Evolutionary conservation across 2,888 invertebrate genomes (phyloP).

Genomic region (Andrena dorsata): DNA sequence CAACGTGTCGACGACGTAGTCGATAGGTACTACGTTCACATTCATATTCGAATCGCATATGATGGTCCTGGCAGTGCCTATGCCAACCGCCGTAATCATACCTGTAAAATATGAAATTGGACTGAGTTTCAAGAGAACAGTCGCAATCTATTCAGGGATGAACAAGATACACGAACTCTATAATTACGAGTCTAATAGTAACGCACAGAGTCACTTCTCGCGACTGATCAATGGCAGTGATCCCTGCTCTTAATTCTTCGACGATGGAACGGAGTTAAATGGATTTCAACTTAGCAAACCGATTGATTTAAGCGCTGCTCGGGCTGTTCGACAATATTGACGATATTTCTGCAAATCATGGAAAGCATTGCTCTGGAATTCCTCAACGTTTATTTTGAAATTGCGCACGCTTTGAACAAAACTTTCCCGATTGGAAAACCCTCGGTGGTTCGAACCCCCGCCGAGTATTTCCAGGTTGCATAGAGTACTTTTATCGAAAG

Average conservation of each 20-base stretch:
- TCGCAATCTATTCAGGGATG: background rate
- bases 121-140: background rate
- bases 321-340: background rate
- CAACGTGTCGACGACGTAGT: conserved; percentile 95
- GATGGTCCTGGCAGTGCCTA: conserved; percentile 93
- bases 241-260: background rate
- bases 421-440: too few species aligned
- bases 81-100: conserved; percentile 91
- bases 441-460: too few species aligned
- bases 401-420: too few species aligned
- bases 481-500: background rate
- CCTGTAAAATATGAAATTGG: conserved; percentile 82
- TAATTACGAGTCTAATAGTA: background rate
- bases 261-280: conserved; percentile 4
- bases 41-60: conserved; percentile 90
- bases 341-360: too few species aligned
- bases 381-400: too few species aligned
- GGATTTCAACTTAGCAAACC: background rate
- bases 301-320: background rate
- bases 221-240: background rate
- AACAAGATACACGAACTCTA: background rate
- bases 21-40: conserved; percentile 96
- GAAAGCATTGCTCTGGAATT: too few species aligned
- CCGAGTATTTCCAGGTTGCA: too few species aligned
- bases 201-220: background rate